These are phyloP conservation scores for Notiomystis cincta DNA, from an alignment of 2,113 vertebrate species.

Conservation along the genomic window DNA sequence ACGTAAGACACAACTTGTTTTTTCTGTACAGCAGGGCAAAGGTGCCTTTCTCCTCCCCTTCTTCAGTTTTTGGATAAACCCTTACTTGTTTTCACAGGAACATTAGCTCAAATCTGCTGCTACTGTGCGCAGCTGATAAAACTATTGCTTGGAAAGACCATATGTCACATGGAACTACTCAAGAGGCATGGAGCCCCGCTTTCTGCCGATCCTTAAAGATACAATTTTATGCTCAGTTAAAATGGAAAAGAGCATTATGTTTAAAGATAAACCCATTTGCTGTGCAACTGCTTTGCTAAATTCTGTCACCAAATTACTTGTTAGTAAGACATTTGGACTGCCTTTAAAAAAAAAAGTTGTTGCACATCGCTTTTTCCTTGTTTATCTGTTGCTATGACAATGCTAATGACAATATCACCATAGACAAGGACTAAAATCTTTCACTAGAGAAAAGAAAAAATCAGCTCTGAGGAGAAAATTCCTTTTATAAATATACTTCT, in stretches of 20 bases:
- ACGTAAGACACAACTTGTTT: conserved; percentile 4
- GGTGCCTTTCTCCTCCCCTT: conserved; percentile 33
- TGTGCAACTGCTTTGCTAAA: conserved; percentile 48
- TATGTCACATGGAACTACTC: conserved; percentile 72
- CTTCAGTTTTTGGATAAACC: conserved; percentile 69
- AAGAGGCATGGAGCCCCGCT: conserved; percentile 54
- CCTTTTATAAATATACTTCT: not conserved
- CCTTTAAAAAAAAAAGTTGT: not conserved
- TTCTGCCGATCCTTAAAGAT: conserved; percentile 64
- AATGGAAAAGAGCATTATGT: conserved; percentile 72
- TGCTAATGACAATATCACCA: conserved; percentile 33
- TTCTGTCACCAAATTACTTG: conserved; percentile 65
- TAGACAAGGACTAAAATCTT: not conserved
- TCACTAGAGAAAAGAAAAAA: not conserved
- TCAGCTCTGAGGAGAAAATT: not conserved
- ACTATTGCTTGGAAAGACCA: conserved; percentile 67
- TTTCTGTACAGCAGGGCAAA: conserved; percentile 49
- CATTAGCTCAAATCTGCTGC: conserved; percentile 72
- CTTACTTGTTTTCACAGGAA: conserved; percentile 72
- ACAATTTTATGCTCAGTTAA: conserved; percentile 75
- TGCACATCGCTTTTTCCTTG: conserved; percentile 25
- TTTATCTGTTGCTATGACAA: conserved; percentile 55
- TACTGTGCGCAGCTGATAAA: conserved; percentile 63
- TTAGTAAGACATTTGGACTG: conserved; percentile 49
- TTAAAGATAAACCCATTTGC: conserved; percentile 69